Evolutionary conservation across 1,140 invertebrate species (phyloP).

Genomic region (Sitophilus oryzae): DNA sequence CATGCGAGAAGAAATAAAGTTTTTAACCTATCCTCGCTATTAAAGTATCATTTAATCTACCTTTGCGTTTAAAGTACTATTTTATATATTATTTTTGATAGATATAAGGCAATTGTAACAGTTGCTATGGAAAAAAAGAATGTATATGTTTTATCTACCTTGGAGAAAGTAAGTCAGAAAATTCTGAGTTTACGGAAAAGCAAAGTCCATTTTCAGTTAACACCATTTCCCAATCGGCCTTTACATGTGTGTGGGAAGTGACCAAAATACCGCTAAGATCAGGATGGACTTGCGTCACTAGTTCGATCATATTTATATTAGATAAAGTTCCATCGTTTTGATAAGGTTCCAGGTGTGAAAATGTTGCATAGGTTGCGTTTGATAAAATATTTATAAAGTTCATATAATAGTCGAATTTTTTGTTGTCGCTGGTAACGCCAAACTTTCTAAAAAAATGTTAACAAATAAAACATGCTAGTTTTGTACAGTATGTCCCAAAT

Average conservation of each 20-base stretch:
- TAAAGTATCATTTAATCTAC: too few species aligned
- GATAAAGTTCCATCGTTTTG: constrained; percentile 42
- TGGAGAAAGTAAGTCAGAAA: constrained; percentile 33
- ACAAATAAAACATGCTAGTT: too few species aligned
- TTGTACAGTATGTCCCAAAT: too few species aligned
- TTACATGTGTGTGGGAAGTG: constrained; percentile 35
- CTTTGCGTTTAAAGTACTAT: too few species aligned
- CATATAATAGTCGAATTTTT: constrained; percentile 46
- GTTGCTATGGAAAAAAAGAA: too few species aligned
- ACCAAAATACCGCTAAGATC: constrained; percentile 32
- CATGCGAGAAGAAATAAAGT: too few species aligned
- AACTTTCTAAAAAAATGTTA: constrained; percentile 38
- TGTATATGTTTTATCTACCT: too few species aligned
- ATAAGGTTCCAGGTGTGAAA: constrained; percentile 45
- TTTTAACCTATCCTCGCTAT: too few species aligned
- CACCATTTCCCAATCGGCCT: constrained; percentile 45
- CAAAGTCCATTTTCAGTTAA: constrained; percentile 54
- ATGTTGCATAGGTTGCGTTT: constrained; percentile 47
- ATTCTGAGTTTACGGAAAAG: constrained; percentile 48
- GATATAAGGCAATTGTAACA: too few species aligned
- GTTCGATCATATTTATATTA: constrained; percentile 46
- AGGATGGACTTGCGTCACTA: constrained; percentile 43
- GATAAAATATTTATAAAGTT: constrained; percentile 47
- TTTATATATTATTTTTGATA: too few species aligned
- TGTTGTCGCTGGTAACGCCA: constrained; percentile 25